A percentile compares a stretch with the other conserved stretches of the same genome.
These are phyloP conservation scores for Caenorhabditis inopinata DNA, from an alignment of 1,140 invertebrate species.

Conservation along the genomic window DNA sequence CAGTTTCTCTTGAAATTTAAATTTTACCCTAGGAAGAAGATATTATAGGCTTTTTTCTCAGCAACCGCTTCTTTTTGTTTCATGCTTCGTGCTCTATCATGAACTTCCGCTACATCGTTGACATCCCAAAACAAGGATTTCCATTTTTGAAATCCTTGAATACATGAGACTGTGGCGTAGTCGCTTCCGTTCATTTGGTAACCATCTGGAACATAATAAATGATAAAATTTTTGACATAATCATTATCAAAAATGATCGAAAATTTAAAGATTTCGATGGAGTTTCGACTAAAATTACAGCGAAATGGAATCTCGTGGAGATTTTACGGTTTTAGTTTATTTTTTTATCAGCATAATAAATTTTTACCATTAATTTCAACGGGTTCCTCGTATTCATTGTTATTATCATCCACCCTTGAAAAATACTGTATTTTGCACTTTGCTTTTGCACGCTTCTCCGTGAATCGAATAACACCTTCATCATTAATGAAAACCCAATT, in stretches of 20 bases:
- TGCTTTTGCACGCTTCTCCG: neutral
- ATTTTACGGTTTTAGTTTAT: neutral
- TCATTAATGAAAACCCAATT: slow-evolving; percentile 49
- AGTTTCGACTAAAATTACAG: too few relatives aligned
- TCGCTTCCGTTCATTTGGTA: slow-evolving; percentile 32
- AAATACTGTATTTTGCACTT: slow-evolving; percentile 42
- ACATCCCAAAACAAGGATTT: slow-evolving; percentile 12
- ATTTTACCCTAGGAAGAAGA: neutral
- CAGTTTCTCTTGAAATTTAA: neutral
- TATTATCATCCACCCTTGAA: slow-evolving; percentile 9
- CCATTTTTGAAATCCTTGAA: slow-evolving; percentile 26
- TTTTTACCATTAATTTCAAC: neutral
- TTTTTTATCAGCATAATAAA: neutral
- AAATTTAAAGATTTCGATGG: too few relatives aligned
- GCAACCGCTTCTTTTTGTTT: neutral
- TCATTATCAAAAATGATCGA: too few relatives aligned
- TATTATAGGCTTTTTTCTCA: neutral
- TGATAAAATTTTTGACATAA: too few relatives aligned
- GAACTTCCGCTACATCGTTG: neutral
- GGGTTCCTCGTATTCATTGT: slow-evolving; percentile 13
- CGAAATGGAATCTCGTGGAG: too few relatives aligned
- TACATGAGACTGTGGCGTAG: slow-evolving; percentile 30
- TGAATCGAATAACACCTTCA: slow-evolving; percentile 37
- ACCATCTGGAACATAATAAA: slow-evolving; percentile 18
- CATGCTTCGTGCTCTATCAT: slow-evolving; percentile 3